Percentiles rank a stretch among this genome's conserved stretches.
phyloP scores from a whole-genome alignment of 2,113 vertebrate genomes.

The Vimba vimba region DNA sequence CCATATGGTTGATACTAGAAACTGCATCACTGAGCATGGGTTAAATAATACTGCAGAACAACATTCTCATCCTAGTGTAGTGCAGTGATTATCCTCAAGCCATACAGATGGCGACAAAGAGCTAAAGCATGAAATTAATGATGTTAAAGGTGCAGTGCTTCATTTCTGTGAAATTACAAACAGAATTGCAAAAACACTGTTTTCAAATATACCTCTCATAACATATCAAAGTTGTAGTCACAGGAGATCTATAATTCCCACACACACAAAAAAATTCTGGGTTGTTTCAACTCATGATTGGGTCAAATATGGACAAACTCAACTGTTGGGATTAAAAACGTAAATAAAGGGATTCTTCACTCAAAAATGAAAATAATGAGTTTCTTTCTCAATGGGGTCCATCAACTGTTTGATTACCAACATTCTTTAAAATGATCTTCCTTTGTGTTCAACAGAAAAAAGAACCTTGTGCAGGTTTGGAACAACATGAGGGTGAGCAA shows the following conservation, averaged over 20 bases:
- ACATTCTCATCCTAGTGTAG: background rate
- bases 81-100: background rate
- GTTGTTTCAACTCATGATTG: no score
- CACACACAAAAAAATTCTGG: background rate
- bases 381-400: no score
- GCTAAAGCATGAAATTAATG: background rate
- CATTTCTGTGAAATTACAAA: background rate
- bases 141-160: background rate
- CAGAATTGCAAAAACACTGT: background rate
- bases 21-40: background rate
- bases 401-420: no score
- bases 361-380: no score
- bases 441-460: no score
- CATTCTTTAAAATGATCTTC: no score
- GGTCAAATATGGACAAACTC: no score
- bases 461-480: no score
- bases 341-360: no score
- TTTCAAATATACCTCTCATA: background rate
- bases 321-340: no score
- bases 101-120: background rate
- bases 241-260: background rate
- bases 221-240: background rate
- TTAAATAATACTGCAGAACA: background rate
- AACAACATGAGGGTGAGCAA: no score
- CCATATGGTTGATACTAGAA: background rate